Conservation (phyloP, 2,797 vertebrate genomes). For the Melanotaenia maccullochi region DNA sequence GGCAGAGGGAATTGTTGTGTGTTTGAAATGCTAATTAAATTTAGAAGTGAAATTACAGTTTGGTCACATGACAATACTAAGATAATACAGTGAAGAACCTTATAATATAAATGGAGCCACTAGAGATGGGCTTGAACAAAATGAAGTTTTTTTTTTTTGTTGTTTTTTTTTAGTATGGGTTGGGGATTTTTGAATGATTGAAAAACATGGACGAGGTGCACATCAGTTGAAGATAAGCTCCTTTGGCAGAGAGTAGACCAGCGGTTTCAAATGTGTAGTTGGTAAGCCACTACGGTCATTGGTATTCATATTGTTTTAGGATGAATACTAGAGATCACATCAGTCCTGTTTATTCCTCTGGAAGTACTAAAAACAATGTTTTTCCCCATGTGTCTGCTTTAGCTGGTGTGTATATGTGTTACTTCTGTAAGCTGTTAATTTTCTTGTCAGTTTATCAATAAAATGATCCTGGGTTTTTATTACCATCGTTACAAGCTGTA, state of each 20-base stretch:
- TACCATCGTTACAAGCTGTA: neutral
- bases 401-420: constrained; percentile 23
- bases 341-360: constrained; percentile 16
- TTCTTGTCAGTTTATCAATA: constrained; percentile 15
- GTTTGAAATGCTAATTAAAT: constrained; percentile 86
- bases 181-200: constrained; percentile 20
- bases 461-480: neutral
- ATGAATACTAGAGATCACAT: constrained; percentile 39
- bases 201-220: constrained; percentile 14
- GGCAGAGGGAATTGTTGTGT: constrained; percentile 73
- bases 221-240: constrained; percentile 17
- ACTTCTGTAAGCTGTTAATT: constrained; percentile 12
- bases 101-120: constrained; percentile 36
- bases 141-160: neutral
- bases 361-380: neutral
- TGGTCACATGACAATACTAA: constrained; percentile 66
- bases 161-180: neutral
- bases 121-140: constrained; percentile 26
- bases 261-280: constrained; percentile 26
- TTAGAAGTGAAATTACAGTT: constrained; percentile 73
- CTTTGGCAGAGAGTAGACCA: constrained; percentile 20
- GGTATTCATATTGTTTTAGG: constrained; percentile 19
- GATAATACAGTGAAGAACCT: constrained; percentile 44
- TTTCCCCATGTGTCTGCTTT: constrained; percentile 1
- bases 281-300: constrained; percentile 27